phyloP scores from a whole-genome alignment of 2,797 vertebrate genomes.

The Schizothorax lantsangensis region DNA sequence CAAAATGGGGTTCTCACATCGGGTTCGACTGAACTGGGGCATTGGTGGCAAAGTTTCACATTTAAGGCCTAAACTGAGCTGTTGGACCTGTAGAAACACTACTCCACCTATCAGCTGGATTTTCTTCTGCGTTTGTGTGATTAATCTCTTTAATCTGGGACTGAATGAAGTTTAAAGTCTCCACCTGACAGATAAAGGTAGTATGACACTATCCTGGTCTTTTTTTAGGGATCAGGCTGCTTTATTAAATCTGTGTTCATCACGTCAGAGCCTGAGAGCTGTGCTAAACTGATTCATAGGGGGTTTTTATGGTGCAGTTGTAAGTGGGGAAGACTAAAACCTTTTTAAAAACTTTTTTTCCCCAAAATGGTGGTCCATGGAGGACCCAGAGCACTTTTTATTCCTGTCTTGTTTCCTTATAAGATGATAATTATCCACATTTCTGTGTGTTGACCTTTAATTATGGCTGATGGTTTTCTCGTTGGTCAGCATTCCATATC shows the following conservation, averaged over 20 bases:
- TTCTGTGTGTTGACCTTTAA: slow-evolving; percentile 1
- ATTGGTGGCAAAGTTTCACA: neutral
- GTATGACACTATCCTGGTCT: slow-evolving; percentile 12
- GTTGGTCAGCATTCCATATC: neutral
- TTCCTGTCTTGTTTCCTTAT: neutral
- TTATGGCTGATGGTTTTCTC: neutral
- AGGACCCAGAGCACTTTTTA: neutral
- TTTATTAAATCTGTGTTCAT: slow-evolving; percentile 18
- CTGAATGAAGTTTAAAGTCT: slow-evolving; percentile 9
- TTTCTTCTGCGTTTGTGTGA: neutral
- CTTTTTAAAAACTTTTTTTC: neutral
- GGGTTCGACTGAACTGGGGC: neutral
- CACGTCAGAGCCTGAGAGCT: neutral
- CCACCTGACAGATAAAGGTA: neutral
- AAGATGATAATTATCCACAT: neutral
- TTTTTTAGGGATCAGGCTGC: slow-evolving; percentile 23
- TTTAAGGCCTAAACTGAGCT: neutral
- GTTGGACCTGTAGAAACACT: neutral
- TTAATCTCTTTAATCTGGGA: slow-evolving; percentile 36
- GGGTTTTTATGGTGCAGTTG: neutral
- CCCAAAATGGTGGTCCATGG: neutral
- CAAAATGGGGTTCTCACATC: too few species aligned
- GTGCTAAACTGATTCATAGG: neutral
- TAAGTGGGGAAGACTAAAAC: neutral
- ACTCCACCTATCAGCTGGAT: neutral